Evolutionary conservation across 2,888 invertebrate genomes (phyloP), one percentile per base, ranked within the genome.

Genomic region (Pyrrhosoma nymphula): DNA sequence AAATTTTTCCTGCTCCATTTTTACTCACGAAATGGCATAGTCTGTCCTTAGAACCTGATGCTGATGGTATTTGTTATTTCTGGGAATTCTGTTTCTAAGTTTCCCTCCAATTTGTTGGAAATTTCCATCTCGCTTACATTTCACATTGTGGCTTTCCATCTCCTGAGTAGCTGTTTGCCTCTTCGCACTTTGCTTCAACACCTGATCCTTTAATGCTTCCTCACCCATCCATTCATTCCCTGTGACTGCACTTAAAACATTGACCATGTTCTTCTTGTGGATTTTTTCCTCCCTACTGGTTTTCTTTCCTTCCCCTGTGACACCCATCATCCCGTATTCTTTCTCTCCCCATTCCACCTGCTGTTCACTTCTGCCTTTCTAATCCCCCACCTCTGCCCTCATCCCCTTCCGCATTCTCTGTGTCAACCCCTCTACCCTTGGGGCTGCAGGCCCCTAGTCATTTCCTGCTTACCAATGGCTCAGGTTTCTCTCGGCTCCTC

Each of bases 331-430:
- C 47, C 69, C 18, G 12, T 26, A 12, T 69, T n/a, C 69, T 47
- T 47, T 47, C 47, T 35, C 12, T 82, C 35, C 82, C 30, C 82
- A 0, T 14, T 69, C 93, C 93, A 69, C 69, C n/a, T 47, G 69
- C 30, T 63, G 56, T 60, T 35, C 35, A 82, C 39, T 63, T 23
- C 63, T 39, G n/a, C 93, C 47, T 47, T n/a, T 69, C 47, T 69
- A 93, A 93, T 93, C 93, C 69, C 69, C 47, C 69, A 47, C 93
- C 47, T 93, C 69, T 93, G 69, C 93, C 69, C 56, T 93, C 93
- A 93, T 93, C 26, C 47, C 63, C 93, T 93, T 47, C 89, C 93
- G 69, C 69, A 93, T 69, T 93, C 69, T 69, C 63, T 63, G 69
- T 75, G 69, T 93, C 35, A 23, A 69, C 82, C 82, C 35, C 35